A percentile compares a stretch with the other conserved stretches of the same genome.
Evolutionary conservation across 2,888 invertebrate genomes (phyloP).

Genomic region (Uropetala carovei): DNA sequence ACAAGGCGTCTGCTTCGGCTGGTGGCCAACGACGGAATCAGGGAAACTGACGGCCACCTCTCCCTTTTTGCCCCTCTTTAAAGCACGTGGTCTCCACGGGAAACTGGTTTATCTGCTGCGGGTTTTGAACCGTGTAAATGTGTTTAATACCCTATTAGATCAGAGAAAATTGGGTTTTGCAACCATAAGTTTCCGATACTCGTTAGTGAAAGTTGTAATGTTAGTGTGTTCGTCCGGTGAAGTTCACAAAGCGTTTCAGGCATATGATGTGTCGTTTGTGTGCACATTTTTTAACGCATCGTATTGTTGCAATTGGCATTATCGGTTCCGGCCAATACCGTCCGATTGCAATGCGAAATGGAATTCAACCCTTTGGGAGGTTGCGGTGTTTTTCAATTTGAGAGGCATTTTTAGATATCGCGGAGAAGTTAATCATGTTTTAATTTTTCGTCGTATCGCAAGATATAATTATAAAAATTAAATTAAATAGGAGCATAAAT

Average conservation of each 20-base stretch:
- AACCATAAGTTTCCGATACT: constrained; percentile 31
- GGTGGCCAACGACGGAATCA: constrained; percentile 28
- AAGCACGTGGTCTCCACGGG: constrained; percentile 45
- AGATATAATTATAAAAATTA: too few species aligned
- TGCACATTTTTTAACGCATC: not conserved
- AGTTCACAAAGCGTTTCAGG: not conserved
- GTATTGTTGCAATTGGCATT: not conserved
- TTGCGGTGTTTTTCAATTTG: not conserved
- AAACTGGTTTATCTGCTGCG: constrained; percentile 50
- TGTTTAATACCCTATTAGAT: constrained; percentile 48
- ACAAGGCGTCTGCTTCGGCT: not conserved
- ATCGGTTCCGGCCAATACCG: not conserved
- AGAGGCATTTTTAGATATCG: not conserved
- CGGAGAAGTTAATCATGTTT: too few species aligned
- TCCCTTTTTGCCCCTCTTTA: constrained; percentile 26
- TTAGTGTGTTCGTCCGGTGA: not conserved
- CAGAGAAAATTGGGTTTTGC: constrained; percentile 52
- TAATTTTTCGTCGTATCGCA: too few species aligned
- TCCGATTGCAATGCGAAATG: not conserved
- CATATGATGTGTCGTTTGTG: not conserved
- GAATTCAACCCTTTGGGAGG: not conserved
- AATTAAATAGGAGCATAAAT: too few species aligned
- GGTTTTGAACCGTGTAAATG: constrained; percentile 39
- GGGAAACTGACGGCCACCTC: constrained; percentile 28
- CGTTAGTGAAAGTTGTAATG: not conserved